A percentile compares a stretch with the other conserved stretches of the same genome.
These are phyloP conservation scores for Zaprionus ghesquierei DNA, from an alignment of 1,140 invertebrate genomes.

Conservation along the genomic window DNA sequence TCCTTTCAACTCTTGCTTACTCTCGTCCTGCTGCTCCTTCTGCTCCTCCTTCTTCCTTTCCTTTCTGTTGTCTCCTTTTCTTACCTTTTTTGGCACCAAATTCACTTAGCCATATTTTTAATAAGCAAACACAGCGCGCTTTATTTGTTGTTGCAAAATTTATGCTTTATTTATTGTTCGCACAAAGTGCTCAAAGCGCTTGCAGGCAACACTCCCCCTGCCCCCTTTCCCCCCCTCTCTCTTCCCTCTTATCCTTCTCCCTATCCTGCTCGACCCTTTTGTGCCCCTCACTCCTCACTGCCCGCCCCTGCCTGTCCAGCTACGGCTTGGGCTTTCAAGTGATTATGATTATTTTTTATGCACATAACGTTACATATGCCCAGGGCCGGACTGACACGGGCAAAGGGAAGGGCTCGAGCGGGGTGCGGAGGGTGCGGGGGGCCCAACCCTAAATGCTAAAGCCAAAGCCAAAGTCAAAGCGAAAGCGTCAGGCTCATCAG, in stretches of 20 bases:
- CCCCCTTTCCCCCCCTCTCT: neutral
- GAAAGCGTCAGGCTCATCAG: slow-evolving; percentile 48
- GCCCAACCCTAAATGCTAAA: slow-evolving; percentile 3
- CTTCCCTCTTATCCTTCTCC: neutral
- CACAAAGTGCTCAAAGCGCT: slow-evolving; percentile 63
- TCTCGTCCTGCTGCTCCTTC: neutral
- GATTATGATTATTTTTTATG: slow-evolving; percentile 81
- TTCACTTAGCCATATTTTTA: slow-evolving; percentile 63
- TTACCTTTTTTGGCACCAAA: slow-evolving; percentile 23
- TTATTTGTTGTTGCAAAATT: slow-evolving; percentile 50
- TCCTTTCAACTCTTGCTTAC: neutral
- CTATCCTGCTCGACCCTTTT: too few relatives aligned
- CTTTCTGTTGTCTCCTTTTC: neutral
- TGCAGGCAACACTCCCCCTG: slow-evolving; percentile 20
- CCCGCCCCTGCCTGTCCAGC: slow-evolving; percentile 28
- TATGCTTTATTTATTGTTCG: slow-evolving; percentile 57
- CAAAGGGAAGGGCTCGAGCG: neutral
- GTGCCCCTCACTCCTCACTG: too few relatives aligned
- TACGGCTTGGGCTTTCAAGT: slow-evolving; percentile 65
- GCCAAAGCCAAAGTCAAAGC: slow-evolving; percentile 32
- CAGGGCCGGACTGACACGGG: neutral
- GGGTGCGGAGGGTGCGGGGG: neutral
- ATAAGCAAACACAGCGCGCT: slow-evolving; percentile 45
- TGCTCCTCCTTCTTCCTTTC: neutral
- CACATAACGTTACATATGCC: slow-evolving; percentile 65